Evolutionary conservation across 2,888 invertebrate genomes (phyloP), one percentile per base, ranked within the genome.

Genomic region (Cheilosia pagana): DNA sequence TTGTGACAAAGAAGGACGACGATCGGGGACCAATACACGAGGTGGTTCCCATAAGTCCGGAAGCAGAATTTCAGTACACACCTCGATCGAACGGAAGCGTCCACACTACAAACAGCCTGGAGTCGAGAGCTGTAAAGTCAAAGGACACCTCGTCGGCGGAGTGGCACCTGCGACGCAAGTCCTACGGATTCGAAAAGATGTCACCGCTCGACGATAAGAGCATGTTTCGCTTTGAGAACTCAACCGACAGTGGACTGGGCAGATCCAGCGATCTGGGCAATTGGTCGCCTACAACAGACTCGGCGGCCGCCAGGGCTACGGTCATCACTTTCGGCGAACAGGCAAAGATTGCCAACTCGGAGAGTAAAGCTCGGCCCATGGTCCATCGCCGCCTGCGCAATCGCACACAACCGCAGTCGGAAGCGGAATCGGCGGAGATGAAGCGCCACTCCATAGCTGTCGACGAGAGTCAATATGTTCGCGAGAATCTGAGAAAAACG

Each of bases 231-330:
- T 94, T 95, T 89, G 95, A 95, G 89, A 95, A 95, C n/a, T 96
- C 95, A 3, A 96, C 95, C 1, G 96, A 96, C 88, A 96, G 96
- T 88, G 96, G 96, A 0, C 94, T 96, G 88, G 95, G 95, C 86
- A 94, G 95, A 88, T 96, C 95, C 0, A 93, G 94, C 21, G 95
- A 96, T 92, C 92, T 95, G 53, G 94, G 95, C 25, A 90, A 90
- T 86, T 93, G 89, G 91, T 92, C 93, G 5, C 91, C 92, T 23
- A 88, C 87, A 14, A 89, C 90, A 1, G 89, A 91, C 1, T 79
- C 87, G 2, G 74, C 87, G 2, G 74, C 87, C 3, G 59, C 82
- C 6, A 89, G 89, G 25, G 89, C 89, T 3, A 92, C 91, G 14
- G 89, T 91, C 1, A 91, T 92, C 55, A 90, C 91, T 41, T 90